phyloP scores from a whole-genome alignment of 2,888 invertebrate genomes.

The Rhagium mordax region DNA sequence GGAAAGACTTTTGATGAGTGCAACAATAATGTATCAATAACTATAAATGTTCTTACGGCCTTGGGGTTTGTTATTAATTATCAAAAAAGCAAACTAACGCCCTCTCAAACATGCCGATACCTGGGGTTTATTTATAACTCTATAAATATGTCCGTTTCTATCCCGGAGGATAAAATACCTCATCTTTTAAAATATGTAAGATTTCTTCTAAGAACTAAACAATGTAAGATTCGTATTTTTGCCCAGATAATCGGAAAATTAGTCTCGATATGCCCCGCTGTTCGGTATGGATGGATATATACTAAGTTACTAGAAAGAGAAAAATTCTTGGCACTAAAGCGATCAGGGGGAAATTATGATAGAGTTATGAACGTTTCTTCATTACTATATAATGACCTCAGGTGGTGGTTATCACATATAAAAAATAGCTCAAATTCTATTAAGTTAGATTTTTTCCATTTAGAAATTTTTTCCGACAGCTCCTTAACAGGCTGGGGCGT shows the following conservation, averaged over 20 bases:
- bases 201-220: not conserved
- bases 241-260: constrained; percentile 42
- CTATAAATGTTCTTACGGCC: constrained; percentile 5
- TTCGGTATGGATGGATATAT: constrained; percentile 43
- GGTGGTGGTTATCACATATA: constrained; percentile 16
- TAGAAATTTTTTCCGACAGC: constrained; percentile 52
- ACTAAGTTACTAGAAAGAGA: constrained; percentile 29
- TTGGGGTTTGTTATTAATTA: too few relatives aligned
- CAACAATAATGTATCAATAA: not conserved
- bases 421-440: constrained; percentile 11
- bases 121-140: constrained; percentile 22
- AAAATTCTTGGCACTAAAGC: constrained; percentile 11
- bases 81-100: too few relatives aligned
- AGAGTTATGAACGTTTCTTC: not conserved
- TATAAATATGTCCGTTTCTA: not conserved
- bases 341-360: not conserved
- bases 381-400: constrained; percentile 1
- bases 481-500: constrained; percentile 51
- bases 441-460: constrained; percentile 29
- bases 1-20: not conserved
- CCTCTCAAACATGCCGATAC: constrained; percentile 8
- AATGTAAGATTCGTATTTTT: constrained; percentile 29
- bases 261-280: constrained; percentile 47
- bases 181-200: not conserved
- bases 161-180: constrained; percentile 22